Base-by-base conservation (phyloP, 2,797 vertebrate genomes). In the Hapalemur alaotrensis region DNA sequence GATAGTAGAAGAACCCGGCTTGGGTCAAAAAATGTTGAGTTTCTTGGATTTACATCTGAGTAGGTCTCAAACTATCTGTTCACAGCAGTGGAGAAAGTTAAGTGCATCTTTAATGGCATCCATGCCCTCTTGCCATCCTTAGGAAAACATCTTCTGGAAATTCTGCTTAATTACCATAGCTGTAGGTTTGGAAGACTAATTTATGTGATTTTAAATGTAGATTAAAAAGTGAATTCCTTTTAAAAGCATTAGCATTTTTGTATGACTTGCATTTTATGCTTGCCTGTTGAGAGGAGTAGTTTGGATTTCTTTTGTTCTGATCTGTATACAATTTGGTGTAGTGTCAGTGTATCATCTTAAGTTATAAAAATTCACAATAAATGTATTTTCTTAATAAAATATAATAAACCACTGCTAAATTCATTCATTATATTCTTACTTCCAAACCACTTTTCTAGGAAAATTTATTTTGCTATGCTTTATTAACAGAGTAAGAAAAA, bases 191-290 rank as follows among this genome's bases (percentile, higher is more conserved):
- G 1, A 91, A 90, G 50, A n/a, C 93, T 81, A 73, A 61, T 91
- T 91, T 95, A 67, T 23, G 11, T 83, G 38, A 35, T 93, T 88
- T 87, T 54, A 78, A 81, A 69, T 95, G 13, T 79, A 96, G 50
- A 89, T 89, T 89, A 61, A 94, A 92, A 73, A 85, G 25, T 57
- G 69, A 95, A 89, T 93, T 92, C 13, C 75, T 88, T 97, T 73
- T n/a, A n/a, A 80, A 86, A 83, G 61, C 7, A 50, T 67, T 94
- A 81, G 13, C n/a, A 61, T 95, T 73, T 70, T 73, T 85, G 9
- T 84, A 23, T 94, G 61, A 54, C n/a, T 89, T 80, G 35, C 2
- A 87, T 83, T 93, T 95, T 90, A 75, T 73, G 20, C 28, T 83
- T 78, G 9, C 23, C 41, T 85, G 14, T 81, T 65, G 25, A 91